Base-by-base conservation (phyloP, 2,888 invertebrate species). In the Idaea biselata region DNA sequence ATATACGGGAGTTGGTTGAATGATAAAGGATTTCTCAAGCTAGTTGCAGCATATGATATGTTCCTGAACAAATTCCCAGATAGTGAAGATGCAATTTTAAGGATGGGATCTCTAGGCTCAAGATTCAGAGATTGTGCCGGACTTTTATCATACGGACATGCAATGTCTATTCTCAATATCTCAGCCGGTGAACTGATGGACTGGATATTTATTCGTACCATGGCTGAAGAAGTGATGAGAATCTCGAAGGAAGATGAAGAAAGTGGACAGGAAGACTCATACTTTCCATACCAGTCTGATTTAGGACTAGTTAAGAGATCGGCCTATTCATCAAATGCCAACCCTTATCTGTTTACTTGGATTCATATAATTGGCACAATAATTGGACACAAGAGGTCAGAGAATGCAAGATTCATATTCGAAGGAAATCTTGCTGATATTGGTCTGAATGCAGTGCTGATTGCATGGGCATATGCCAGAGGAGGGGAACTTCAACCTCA, bases 211-310 rank as follows among this genome's bases (percentile, higher is more conserved):
- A 17, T 55, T 11, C 6, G 55, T 11, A 55, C 16, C 6, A 55
- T 55, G 55, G 55, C 11, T 5, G n/a, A 55, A 11, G 55, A 55
- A 14, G 6, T 55, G 7, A 1, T n/a, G 16, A n/a, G 17, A 17
- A 55, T 55, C 17, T n/a, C 55, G 1, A 55, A n/a, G 6, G n/a
- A 6, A n/a, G 55, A 14, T 6, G 11, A 55, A n/a, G 55, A 55
- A 17, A 17, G n/a, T 55, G 55, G 55, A n/a, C 11, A 55, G 11
- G 14, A 55, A 33, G 7, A 60, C 31, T 60, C 60, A 6, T 60
- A 60, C 16, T 60, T 60, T 54, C 60, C 55, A 0, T 60, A 60
- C 14, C 60, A 60, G 31, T 60, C 60, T 11, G 60, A 60, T 31
- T 16, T 60, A 7, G 60, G 31, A 5, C 55, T 60, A 4, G 55